These are phyloP conservation scores for Hestina assimilis DNA, from an alignment of 1,140 invertebrate species.

Conservation along the genomic window DNA sequence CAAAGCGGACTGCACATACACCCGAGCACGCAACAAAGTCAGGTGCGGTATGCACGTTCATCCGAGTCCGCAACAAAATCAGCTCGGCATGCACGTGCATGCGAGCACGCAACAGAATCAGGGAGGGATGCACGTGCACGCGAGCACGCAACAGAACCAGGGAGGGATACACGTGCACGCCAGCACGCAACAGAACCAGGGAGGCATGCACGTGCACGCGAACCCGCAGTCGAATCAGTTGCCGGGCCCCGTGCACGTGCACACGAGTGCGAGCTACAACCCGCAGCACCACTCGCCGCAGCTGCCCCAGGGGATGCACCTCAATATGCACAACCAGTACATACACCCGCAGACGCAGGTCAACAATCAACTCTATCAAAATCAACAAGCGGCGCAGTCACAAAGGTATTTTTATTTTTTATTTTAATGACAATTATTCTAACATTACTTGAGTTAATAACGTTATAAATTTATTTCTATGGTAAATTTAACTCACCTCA, in stretches of 20 bases:
- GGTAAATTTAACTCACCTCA: too few relatives aligned
- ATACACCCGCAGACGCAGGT: slow-evolving; percentile 24
- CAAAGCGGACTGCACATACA: slow-evolving; percentile 26
- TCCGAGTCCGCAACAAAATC: too few relatives aligned
- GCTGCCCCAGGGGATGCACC: slow-evolving; percentile 27
- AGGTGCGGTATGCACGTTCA: too few relatives aligned
- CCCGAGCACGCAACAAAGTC: slow-evolving; percentile 20
- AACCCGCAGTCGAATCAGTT: slow-evolving; percentile 72
- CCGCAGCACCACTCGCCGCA: slow-evolving; percentile 33
- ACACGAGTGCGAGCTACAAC: slow-evolving; percentile 70
- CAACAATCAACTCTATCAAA: slow-evolving; percentile 33
- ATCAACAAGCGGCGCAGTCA: slow-evolving; percentile 38
- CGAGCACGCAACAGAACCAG: too few relatives aligned
- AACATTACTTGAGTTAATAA: too few relatives aligned
- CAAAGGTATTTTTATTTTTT: slow-evolving; percentile 44
- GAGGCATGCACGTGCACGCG: slow-evolving; percentile 19
- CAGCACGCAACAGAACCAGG: slow-evolving; percentile 34
- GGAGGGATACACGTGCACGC: slow-evolving; percentile 59
- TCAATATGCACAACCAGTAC: slow-evolving; percentile 31
- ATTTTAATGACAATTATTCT: too few relatives aligned
- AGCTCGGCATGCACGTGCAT: too few relatives aligned
- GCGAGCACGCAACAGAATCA: too few relatives aligned
- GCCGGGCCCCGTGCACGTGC: slow-evolving; percentile 15
- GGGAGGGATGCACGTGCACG: too few relatives aligned
- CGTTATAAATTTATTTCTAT: too few relatives aligned